Base-by-base conservation (phyloP, 2,113 vertebrate genomes). In the Tor tambroides region DNA sequence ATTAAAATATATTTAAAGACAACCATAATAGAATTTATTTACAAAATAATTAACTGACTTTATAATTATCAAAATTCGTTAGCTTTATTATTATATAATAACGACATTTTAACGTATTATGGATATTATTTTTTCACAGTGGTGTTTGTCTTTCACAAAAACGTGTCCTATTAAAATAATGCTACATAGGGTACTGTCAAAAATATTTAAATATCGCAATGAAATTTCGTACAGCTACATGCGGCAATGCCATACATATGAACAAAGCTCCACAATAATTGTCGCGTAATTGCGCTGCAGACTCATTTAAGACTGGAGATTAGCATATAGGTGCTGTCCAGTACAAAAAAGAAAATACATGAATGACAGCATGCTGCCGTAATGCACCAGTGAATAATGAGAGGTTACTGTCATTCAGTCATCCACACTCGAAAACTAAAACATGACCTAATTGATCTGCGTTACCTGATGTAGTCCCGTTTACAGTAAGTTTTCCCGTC, bases 401-500 rank as follows among this genome's bases (percentile, higher is more conserved):
- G 78, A 49, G 84, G 74, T 79, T 78, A 76, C 71, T 82, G 83
- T 54, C 38, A 86, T 81, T 61, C 78, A 65, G 28, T 26, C 21
- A 56, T 77, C 17, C 51, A 63, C 74, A 71, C 43, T 86, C 11
- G 65, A 80, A 77, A 56, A 43, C 35, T 86, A 76, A 89, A 74
- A 80, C 80, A 51, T 80, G 59, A 85, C 32, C 89, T 72, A 89
- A 90, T 38, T 32, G 80, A 86, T 61, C 78, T 43, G 85, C 88
- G 95, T 69, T 97, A 99, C 98, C 98, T 98, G 96, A 98, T 97
- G 93, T 99, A 99, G 94, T 99, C 98, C 93, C 98, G 96, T 94
- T 99, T 99, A 94, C 98, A 99, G 95, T 98, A 99, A 84, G 98
- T 99, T 94, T 99, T 99, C 61, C 98, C 98, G 92, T 99, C 98